These are phyloP conservation scores for Drosophila falleni DNA, from an alignment of 2,888 invertebrate genomes.

Conservation along the genomic window DNA sequence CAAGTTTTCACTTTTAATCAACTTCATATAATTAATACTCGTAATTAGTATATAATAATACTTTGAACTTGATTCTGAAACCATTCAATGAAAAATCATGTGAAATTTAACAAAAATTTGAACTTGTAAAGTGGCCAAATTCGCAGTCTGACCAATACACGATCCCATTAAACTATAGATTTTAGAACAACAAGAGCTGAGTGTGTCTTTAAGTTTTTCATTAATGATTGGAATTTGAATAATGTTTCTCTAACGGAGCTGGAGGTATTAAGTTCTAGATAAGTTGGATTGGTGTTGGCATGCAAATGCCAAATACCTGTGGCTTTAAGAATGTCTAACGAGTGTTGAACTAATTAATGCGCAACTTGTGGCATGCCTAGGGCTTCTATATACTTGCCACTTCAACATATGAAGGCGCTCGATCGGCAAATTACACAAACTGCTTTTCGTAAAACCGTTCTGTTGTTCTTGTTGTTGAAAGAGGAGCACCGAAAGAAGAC, in stretches of 20 bases:
- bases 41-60: too few relatives aligned
- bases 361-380: conserved; percentile 51
- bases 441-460: conserved; percentile 46
- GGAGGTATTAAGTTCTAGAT: conserved; percentile 62
- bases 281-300: conserved; percentile 22
- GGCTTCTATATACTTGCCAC: conserved; percentile 54
- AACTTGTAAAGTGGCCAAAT: too few relatives aligned
- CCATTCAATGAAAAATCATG: too few relatives aligned
- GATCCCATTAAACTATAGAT: too few relatives aligned
- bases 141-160: too few relatives aligned
- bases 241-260: conserved; percentile 38
- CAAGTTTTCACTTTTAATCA: too few relatives aligned
- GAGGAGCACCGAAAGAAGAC: conserved; percentile 28
- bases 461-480: conserved; percentile 29
- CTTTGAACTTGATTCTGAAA: too few relatives aligned
- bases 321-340: conserved; percentile 70
- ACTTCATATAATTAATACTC: too few relatives aligned
- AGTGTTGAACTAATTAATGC: conserved; percentile 75
- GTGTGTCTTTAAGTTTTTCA: not conserved
- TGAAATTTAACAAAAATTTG: too few relatives aligned
- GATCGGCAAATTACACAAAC: conserved; percentile 65
- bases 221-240: conserved; percentile 54
- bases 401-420: conserved; percentile 21
- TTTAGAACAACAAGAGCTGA: not conserved
- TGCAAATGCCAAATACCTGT: conserved; percentile 70